Conservation (phyloP, 1,140 invertebrate species). For the Ridgeia piscesae region DNA sequence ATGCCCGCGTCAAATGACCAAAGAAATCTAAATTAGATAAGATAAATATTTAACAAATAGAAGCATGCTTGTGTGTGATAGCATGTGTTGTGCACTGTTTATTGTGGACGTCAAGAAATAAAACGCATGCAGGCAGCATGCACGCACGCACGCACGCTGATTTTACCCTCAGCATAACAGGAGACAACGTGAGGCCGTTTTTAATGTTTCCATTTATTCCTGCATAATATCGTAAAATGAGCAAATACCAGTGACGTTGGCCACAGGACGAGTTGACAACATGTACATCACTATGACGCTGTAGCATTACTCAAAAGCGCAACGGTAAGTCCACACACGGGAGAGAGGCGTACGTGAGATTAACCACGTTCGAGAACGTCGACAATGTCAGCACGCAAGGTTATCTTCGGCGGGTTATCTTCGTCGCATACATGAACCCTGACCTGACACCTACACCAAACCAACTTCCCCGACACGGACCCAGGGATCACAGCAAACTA, state of each 20-base stretch:
- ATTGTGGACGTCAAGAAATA: too few species aligned
- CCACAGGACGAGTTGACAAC: not conserved
- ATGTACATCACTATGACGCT: not conserved
- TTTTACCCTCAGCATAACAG: too few species aligned
- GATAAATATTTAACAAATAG: too few species aligned
- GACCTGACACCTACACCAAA: not conserved
- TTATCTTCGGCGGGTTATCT: not conserved
- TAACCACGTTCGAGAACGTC: not conserved
- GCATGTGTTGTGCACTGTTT: too few species aligned
- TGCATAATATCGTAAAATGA: constrained; percentile 6
- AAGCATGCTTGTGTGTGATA: too few species aligned
- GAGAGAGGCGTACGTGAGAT: not conserved
- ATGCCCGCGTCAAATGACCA: too few species aligned
- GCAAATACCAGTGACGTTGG: not conserved
- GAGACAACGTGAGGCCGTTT: too few species aligned
- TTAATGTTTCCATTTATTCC: not conserved
- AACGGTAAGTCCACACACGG: not conserved
- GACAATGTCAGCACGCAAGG: not conserved
- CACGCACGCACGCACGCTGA: too few species aligned
- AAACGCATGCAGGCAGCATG: too few species aligned
- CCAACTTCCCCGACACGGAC: not conserved
- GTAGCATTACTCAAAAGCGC: not conserved
- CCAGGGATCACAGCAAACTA: not conserved
- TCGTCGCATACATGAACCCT: not conserved
- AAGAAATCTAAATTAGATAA: too few species aligned